Evolutionary conservation across 2,888 invertebrate genomes (phyloP), one percentile per base, ranked within the genome.

Genomic region (Lepidonotus clava): DNA sequence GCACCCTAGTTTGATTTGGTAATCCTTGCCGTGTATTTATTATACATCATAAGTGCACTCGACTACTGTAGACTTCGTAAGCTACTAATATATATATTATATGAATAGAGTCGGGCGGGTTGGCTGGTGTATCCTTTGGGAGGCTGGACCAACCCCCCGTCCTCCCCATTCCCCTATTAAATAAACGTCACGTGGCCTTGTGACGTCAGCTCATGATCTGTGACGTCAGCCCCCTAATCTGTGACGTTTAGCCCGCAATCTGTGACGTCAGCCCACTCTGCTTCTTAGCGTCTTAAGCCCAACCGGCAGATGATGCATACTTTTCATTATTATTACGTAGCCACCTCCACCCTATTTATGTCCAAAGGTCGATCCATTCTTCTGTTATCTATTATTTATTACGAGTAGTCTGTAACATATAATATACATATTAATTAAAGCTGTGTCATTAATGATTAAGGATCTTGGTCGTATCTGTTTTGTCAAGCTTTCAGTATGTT

Each of bases 391-490:
- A 34, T 71, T 71, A 71, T 71, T 71, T 24, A 36, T 51, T 71
- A 71, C 34, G 32, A 71, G 34, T 71, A 71, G 71, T 38, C 38
- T 71, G 71, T 71, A 71, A 71, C 38, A 71, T 71, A n/a, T 71
- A 32, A 71, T 38, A 71, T 71, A 38, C 6, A 36, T 32, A 71
- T 71, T 71, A 71, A 71, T 71, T 71, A 38, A 71, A 71, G 71
- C 71, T 71, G 71, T 71, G 71, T 71, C 18, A 71, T 71, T 18
- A 71, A 32, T n/a, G n/a, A n/a, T 71, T 71, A 71, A 71, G 71
- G 71, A 36, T 71, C 71, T 71, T 71, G 71, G 71, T 71, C 71
- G 71, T 71, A 71, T 71, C 71, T 71, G 71, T 71, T 71, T 71
- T 34, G 71, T 71, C 32, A 71, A 71, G 71, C 71, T 71, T 71